phyloP scores from a whole-genome alignment of 2,888 invertebrate species.

The Branchellion lobata region DNA sequence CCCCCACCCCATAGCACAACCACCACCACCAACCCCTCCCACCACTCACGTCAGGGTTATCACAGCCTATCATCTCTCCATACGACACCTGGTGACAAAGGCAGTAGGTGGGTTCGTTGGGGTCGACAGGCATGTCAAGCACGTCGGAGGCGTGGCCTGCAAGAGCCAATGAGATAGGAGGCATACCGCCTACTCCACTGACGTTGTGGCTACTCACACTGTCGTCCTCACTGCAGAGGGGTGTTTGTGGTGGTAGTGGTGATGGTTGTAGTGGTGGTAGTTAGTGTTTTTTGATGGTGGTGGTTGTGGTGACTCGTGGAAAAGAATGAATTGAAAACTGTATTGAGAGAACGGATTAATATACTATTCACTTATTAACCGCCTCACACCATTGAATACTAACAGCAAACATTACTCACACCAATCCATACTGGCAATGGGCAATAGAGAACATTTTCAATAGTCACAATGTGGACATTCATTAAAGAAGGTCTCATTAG shows the following conservation, averaged over 20 bases:
- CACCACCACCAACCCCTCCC: neutral
- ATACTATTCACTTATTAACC: too few species aligned
- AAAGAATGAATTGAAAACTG: too few species aligned
- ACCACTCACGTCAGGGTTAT: conserved; percentile 68
- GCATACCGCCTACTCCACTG: conserved; percentile 12
- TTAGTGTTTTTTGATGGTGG: neutral
- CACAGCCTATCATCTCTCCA: conserved; percentile 95
- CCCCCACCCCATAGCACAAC: neutral
- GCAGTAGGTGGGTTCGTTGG: conserved; percentile 97
- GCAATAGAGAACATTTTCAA: too few species aligned
- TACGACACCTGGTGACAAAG: conserved; percentile 91
- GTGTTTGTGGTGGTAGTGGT: too few species aligned
- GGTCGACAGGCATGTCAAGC: conserved; percentile 72
- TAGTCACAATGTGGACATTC: too few species aligned
- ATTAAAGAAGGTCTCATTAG: too few species aligned
- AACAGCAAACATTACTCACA: too few species aligned
- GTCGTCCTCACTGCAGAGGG: neutral
- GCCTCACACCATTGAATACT: too few species aligned
- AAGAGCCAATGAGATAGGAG: conserved; percentile 52
- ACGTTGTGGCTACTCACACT: neutral
- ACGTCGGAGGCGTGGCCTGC: conserved; percentile 67
- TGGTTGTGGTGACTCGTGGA: neutral
- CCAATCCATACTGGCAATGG: too few species aligned
- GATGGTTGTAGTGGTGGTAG: too few species aligned
- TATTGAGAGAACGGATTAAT: too few species aligned